Evolutionary conservation across 2,888 invertebrate species (phyloP).

Genomic region (Myopa tessellatipennis): DNA sequence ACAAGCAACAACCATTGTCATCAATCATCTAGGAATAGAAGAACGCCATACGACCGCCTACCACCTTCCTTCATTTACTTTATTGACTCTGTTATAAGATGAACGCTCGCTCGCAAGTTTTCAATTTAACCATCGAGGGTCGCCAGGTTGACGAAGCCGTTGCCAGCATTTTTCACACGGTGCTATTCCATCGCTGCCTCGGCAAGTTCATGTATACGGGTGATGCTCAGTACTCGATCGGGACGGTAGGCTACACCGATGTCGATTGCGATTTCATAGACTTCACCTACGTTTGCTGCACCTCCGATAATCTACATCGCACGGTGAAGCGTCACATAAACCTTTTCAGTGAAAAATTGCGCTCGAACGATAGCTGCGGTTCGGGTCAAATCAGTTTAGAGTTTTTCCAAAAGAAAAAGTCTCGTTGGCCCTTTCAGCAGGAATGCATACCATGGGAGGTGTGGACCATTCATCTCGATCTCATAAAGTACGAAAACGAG

Average conservation of each 20-base stretch:
- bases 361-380: constrained; percentile 78
- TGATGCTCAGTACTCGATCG: constrained; percentile 95
- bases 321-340: constrained; percentile 81
- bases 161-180: constrained; percentile 90
- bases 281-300: constrained; percentile 96
- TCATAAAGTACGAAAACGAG: constrained; percentile 86
- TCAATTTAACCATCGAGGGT: constrained; percentile 88
- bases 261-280: constrained; percentile 98
- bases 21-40: neutral
- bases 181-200: constrained; percentile 88
- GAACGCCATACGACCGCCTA: neutral
- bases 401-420: constrained; percentile 92
- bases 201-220: constrained; percentile 95
- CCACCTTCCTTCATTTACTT: neutral
- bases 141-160: constrained; percentile 93
- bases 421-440: constrained; percentile 88
- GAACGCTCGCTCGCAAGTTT: constrained; percentile 85
- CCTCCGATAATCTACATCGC: constrained; percentile 81
- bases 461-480: constrained; percentile 93
- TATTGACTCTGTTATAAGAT: constrained; percentile 66
- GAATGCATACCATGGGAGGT: constrained; percentile 99
- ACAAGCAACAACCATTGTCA: neutral
- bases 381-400: constrained; percentile 92
- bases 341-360: constrained; percentile 80
- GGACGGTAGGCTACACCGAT: constrained; percentile 95